Evolutionary conservation across 2,113 vertebrate genomes (phyloP).

Genomic region (Pao palembangensis): DNA sequence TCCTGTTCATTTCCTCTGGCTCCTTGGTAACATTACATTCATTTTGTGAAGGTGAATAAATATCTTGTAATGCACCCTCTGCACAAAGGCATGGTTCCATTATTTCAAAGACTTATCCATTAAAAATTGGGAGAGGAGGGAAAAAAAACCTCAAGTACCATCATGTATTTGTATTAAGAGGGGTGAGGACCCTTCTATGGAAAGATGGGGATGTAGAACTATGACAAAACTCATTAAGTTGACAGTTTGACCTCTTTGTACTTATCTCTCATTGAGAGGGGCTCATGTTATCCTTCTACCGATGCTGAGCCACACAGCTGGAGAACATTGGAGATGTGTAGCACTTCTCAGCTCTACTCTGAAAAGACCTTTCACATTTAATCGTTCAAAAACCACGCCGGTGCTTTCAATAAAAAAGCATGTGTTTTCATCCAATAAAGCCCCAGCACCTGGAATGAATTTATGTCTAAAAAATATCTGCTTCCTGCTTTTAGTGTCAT

Average conservation of each 20-base stretch:
- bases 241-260: conserved; percentile 47
- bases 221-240: conserved; percentile 38
- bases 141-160: conserved; percentile 35
- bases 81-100: conserved; percentile 50
- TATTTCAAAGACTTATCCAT: conserved; percentile 47
- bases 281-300: conserved; percentile 49
- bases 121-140: conserved; percentile 32
- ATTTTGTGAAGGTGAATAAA: conserved; percentile 71
- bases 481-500: background rate
- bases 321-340: conserved; percentile 47
- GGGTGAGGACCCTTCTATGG: conserved; percentile 47
- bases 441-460: no score
- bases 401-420: conserved; percentile 32
- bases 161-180: conserved; percentile 57
- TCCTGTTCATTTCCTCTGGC: conserved; percentile 55
- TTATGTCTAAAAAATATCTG: no score
- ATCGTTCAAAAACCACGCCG: conserved; percentile 21
- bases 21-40: conserved; percentile 56
- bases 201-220: conserved; percentile 35
- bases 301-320: conserved; percentile 39
- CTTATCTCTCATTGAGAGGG: conserved; percentile 46
- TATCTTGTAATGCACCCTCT: conserved; percentile 55
- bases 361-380: conserved; percentile 45
- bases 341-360: conserved; percentile 31
- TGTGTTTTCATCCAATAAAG: background rate